phyloP scores from a whole-genome alignment of 2,113 vertebrate genomes.

The mouse (Mus musculus) region GRCm39 chr11:56267501-56268000 shows the following conservation, averaged over 20 bases:
- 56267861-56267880: neutral
- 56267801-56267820: neutral
- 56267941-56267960: neutral
- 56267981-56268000: neutral
- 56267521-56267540: neutral
- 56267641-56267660: neutral
- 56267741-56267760: neutral
- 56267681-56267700: neutral
- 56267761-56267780: neutral
- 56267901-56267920: neutral
- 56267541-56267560: neutral
- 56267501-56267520: neutral
- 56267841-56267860: neutral
- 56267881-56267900: neutral
- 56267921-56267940: neutral
- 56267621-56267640: accelerated
- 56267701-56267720: neutral
- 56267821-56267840: neutral
- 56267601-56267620: neutral
- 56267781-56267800: neutral
- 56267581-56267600: neutral
- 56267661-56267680: neutral
- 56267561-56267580: neutral
- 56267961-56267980: neutral
- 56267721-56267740: neutral